phyloP scores from a whole-genome alignment of 64 coral and sea anemone genomes.

The Montipora foliosa region DNA sequence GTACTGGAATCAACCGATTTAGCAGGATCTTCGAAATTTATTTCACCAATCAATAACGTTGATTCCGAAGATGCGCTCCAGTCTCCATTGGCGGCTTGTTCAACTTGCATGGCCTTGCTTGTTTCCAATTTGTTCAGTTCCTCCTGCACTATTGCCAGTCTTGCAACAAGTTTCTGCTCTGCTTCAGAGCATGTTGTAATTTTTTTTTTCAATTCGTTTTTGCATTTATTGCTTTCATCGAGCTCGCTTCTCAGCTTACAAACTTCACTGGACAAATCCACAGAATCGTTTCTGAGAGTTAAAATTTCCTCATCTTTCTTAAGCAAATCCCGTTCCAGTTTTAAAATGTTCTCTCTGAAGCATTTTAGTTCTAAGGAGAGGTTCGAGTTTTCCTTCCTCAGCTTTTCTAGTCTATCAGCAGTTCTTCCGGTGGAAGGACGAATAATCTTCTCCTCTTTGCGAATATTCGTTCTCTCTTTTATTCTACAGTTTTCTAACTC shows the following conservation, averaged over 20 bases:
- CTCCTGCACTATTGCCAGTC: constrained; percentile 28
- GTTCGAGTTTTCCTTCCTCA: constrained; percentile 45
- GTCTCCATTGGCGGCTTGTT: not conserved
- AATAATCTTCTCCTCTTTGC: constrained; percentile 1
- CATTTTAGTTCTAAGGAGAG: constrained; percentile 52
- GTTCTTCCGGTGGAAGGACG: constrained; percentile 50
- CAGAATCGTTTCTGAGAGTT: constrained; percentile 84
- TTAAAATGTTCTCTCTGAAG: constrained; percentile 79
- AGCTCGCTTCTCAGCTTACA: constrained; percentile 79
- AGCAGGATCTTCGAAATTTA: not conserved
- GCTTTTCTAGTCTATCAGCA: constrained; percentile 43
- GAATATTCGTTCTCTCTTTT: not conserved
- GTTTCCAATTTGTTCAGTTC: constrained; percentile 17
- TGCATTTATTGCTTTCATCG: constrained; percentile 55
- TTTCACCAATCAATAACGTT: constrained; percentile 15
- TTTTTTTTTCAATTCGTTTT: constrained; percentile 55
- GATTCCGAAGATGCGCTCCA: constrained; percentile 18
- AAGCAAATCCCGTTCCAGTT: constrained; percentile 78
- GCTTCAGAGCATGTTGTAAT: constrained; percentile 34
- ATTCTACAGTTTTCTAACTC: constrained; percentile 21
- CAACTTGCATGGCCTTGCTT: not conserved
- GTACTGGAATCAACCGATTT: not conserved
- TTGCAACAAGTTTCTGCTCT: constrained; percentile 9
- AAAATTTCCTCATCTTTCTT: constrained; percentile 88
- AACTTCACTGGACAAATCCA: constrained; percentile 88